Percentiles rank a stretch among this genome's conserved stretches.
phyloP scores from a whole-genome alignment of 2,888 invertebrate species.

The Perithous albicinctus region DNA sequence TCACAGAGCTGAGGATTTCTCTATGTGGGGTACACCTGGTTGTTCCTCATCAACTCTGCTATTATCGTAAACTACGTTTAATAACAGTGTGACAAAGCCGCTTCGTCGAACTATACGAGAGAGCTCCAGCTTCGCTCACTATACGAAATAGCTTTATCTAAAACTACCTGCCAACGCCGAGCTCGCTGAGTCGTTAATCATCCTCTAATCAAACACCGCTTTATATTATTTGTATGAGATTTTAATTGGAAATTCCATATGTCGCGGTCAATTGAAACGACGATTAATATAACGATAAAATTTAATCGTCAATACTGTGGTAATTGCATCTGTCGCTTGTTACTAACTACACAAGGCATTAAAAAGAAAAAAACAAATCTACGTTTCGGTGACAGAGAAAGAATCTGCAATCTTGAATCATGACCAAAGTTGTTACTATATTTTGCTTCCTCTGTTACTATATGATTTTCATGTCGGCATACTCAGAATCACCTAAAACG shows the following conservation, averaged over 20 bases:
- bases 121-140: conserved; percentile 55
- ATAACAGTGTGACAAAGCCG: conserved; percentile 48
- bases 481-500: no score
- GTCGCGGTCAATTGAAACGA: conserved; percentile 68
- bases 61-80: conserved; percentile 17
- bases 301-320: conserved; percentile 69
- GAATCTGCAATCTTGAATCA: neutral
- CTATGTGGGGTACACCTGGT: neutral
- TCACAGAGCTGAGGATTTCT: neutral
- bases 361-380: no score
- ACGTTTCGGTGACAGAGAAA: neutral
- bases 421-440: no score
- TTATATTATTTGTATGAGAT: conserved; percentile 73
- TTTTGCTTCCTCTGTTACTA: no score
- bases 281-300: conserved; percentile 77
- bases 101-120: neutral
- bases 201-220: conserved; percentile 70
- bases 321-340: conserved; percentile 16
- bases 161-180: conserved; percentile 64
- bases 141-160: conserved; percentile 68
- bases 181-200: conserved; percentile 67
- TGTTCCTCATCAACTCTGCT: neutral
- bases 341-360: neutral
- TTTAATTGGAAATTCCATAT: conserved; percentile 76
- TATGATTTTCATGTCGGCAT: no score